Conservation (phyloP, 2,888 invertebrate genomes). For the Drosophila limbata region DNA sequence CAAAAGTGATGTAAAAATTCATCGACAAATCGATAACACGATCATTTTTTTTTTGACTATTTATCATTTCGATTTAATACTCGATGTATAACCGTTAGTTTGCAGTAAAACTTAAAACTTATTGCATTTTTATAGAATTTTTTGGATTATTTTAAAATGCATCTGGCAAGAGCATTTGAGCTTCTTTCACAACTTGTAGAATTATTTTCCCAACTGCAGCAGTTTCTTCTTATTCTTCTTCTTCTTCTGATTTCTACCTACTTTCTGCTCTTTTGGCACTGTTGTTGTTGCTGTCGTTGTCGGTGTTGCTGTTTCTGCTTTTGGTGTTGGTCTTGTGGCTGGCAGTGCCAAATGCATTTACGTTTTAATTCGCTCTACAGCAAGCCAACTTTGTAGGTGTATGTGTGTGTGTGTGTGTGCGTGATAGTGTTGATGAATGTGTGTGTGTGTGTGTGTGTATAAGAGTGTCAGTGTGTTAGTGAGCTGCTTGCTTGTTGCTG, state of each 20-base stretch:
- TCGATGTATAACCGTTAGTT: no score
- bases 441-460: background rate
- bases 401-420: constrained; percentile 8
- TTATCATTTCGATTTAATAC: no score
- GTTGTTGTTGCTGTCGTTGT: constrained; percentile 5
- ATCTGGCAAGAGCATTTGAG: constrained; percentile 4
- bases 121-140: no score
- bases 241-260: constrained; percentile 12
- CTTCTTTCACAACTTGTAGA: background rate
- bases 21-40: no score
- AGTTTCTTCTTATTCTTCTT: background rate
- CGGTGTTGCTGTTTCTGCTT: constrained; percentile 17
- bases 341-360: constrained; percentile 70
- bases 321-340: constrained; percentile 27
- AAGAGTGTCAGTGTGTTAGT: constrained; percentile 14
- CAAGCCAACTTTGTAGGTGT: constrained; percentile 37
- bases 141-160: background rate
- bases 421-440: constrained; percentile 10
- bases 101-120: no score
- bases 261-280: constrained; percentile 3
- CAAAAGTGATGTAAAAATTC: no score
- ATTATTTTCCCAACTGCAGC: background rate
- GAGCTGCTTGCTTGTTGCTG: constrained; percentile 30
- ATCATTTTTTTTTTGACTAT: no score
- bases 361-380: constrained; percentile 72